Evolutionary conservation across 2,888 invertebrate species (phyloP).

Genomic region (Aromia moschata): DNA sequence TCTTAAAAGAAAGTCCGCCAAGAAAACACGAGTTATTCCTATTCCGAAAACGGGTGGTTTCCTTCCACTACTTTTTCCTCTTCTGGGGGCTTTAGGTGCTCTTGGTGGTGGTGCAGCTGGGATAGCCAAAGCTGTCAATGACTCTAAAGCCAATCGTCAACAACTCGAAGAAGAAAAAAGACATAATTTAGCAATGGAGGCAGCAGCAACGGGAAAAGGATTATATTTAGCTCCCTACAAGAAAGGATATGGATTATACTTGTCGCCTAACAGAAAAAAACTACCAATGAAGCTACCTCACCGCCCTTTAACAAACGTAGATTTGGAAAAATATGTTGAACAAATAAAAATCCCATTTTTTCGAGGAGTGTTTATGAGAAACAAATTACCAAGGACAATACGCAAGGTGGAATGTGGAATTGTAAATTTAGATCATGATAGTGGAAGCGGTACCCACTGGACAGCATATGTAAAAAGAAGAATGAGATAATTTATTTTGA

Average conservation of each 20-base stretch:
- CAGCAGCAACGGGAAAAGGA: background rate
- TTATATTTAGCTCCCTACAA: background rate
- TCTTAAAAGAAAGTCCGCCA: background rate
- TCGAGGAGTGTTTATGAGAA: conserved; percentile 1
- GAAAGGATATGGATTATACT: background rate
- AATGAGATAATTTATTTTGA: conserved; percentile 31
- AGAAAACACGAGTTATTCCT: background rate
- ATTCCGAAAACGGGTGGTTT: conserved; percentile 1
- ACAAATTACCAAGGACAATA: background rate
- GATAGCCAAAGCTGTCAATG: conserved; percentile 7
- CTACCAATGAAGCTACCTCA: conserved; percentile 7
- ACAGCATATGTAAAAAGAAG: conserved; percentile 27
- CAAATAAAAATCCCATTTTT: conserved; percentile 1
- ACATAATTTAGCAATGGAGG: conserved; percentile 1
- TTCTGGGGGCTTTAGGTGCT: background rate
- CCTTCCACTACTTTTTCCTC: conserved; percentile 5
- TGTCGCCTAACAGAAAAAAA: background rate
- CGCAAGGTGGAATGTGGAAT: background rate
- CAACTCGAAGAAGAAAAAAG: background rate
- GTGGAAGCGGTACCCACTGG: background rate
- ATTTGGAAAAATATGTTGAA: conserved; percentile 1
- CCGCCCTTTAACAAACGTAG: background rate
- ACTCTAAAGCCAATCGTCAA: conserved; percentile 1
- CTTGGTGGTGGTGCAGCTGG: conserved; percentile 4
- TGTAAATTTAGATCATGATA: background rate